Base-by-base conservation (phyloP, 2,113 vertebrate species). In the Periophthalmodon schlosseri region DNA sequence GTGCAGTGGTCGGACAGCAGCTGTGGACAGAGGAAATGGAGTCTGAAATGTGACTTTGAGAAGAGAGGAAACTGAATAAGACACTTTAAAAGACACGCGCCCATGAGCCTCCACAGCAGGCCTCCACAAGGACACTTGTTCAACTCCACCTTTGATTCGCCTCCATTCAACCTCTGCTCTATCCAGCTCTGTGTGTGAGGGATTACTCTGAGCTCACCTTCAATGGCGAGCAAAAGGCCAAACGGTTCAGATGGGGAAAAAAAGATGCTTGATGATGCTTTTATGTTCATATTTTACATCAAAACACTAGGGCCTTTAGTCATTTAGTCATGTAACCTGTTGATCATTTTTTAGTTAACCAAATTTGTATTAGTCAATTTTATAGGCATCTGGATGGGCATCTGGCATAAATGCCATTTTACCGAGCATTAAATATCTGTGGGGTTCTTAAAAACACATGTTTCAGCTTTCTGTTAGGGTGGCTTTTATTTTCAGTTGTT, bases 81-180 rank as follows among this genome's bases (percentile, higher is more conserved):
- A 66, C 52, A 47, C 60, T 24, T 33, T 76, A 77, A 72, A 71
- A 70, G 66, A 86, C 13, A 74, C 77, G 81, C 74, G 65, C 15
- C 44, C 61, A 75, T 44, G 76, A 83, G 70, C 54, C 20, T 66
- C 75, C 76, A 74, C 74, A 80, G 80, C 44, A 60, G 67, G 70
- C 78, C 75, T 72, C 72, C 68, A 75, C 79, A 86, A 82, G 85
- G 78, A 75, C 50, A 16, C 75, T 64, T 84, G 72, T 83, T 72
- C 78, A 85, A 91, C 61, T 82, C 54, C 79, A 74, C 79, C 70
- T 79, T 85, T 89, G 84, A 87, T 83, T 80, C 75, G 67, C 70
- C 80, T 86, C 78, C 67, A 69, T 80, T 86, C 72, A 71, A 87
- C 79, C 82, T 84, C 54, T 78, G 70, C 61, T 75, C 64, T 21